phyloP scores from a whole-genome alignment of 92 coral and sea anemone species.

The Phenganax subtilis region DNA sequence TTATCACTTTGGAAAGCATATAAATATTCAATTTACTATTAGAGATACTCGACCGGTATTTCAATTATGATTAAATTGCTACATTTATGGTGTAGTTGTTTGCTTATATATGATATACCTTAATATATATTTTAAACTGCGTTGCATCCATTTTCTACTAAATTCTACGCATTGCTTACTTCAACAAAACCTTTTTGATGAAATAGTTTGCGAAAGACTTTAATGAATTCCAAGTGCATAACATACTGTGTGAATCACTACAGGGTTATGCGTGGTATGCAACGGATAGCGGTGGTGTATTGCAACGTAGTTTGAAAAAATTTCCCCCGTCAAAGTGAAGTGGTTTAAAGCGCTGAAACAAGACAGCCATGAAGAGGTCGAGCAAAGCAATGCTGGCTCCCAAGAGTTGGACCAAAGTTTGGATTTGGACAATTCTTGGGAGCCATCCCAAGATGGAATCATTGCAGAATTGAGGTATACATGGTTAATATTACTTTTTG shows the following conservation, averaged over 20 bases:
- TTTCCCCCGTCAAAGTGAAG: slow-evolving; percentile 36
- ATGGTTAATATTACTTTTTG: neutral
- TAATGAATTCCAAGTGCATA: neutral
- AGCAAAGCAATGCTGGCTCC: slow-evolving; percentile 16
- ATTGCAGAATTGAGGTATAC: slow-evolving; percentile 17
- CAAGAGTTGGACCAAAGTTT: slow-evolving; percentile 21
- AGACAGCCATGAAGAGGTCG: slow-evolving; percentile 2
- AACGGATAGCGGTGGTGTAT: neutral
- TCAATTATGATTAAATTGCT: neutral
- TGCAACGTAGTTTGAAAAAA: neutral
- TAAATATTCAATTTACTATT: neutral
- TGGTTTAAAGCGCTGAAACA: slow-evolving; percentile 35
- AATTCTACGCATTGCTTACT: no score
- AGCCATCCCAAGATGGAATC: slow-evolving; percentile 44
- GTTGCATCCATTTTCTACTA: no score
- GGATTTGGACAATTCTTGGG: slow-evolving; percentile 39
- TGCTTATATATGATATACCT: neutral
- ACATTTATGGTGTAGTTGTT: neutral
- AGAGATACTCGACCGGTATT: neutral
- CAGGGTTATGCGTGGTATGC: neutral
- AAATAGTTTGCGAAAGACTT: neutral
- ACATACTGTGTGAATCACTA: neutral
- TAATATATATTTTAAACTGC: no score
- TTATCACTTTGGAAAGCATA: neutral
- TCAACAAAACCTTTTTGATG: no score